Evolutionary conservation across 2,113 vertebrate species (phyloP).

Genomic region (Tiliqua scincoides): DNA sequence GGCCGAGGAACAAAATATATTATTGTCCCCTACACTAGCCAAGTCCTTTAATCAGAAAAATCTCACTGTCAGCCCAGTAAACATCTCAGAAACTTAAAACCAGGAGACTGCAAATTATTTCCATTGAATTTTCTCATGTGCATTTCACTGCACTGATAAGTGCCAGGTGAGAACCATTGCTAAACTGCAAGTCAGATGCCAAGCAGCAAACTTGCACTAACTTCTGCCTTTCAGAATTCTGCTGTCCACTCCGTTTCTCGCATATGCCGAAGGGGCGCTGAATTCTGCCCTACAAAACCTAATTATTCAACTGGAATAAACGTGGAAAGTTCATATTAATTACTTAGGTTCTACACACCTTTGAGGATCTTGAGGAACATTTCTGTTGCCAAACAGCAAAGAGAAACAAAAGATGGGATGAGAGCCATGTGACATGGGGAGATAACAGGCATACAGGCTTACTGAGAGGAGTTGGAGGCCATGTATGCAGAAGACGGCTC

Average conservation of each 20-base stretch:
- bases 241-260: not conserved
- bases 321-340: not conserved
- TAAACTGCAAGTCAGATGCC: not conserved
- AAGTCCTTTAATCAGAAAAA: not conserved
- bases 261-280: not conserved
- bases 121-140: not conserved
- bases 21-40: not conserved
- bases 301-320: not conserved
- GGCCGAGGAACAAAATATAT: not conserved
- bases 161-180: not conserved
- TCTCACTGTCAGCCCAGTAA: not conserved
- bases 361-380: not conserved
- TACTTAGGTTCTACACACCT: no score
- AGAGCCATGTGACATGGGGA: not conserved
- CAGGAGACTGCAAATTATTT: not conserved
- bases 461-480: not conserved
- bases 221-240: not conserved
- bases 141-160: not conserved
- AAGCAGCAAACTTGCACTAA: not conserved
- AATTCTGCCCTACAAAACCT: not conserved
- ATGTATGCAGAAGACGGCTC: not conserved
- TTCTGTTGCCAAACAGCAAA: no score
- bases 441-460: not conserved
- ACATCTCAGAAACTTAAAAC: not conserved
- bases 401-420: not conserved